These are phyloP conservation scores for Pemphredon lugubris DNA, from an alignment of 2,888 invertebrate species.

Conservation along the genomic window DNA sequence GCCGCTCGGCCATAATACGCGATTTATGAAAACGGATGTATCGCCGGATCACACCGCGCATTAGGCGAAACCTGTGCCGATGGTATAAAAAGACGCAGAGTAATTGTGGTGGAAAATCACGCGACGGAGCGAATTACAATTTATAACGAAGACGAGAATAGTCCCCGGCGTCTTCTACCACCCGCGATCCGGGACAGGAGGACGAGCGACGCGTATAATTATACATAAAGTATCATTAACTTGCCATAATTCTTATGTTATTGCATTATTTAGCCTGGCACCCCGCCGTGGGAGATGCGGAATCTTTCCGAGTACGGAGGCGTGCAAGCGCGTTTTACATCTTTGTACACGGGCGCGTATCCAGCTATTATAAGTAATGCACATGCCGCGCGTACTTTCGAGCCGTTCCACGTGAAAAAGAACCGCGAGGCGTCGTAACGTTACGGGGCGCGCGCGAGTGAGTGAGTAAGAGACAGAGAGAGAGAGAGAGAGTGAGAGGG, in stretches of 20 bases:
- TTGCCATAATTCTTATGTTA: conserved; percentile 79
- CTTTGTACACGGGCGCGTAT: conserved; percentile 45
- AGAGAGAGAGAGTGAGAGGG: conserved; percentile 40
- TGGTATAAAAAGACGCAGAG: neutral
- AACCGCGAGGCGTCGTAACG: conserved; percentile 31
- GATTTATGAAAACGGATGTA: too few relatives aligned
- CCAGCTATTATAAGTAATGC: conserved; percentile 58
- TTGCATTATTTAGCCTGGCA: conserved; percentile 79
- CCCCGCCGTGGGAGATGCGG: conserved; percentile 74
- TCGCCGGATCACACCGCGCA: too few relatives aligned
- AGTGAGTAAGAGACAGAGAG: conserved; percentile 13
- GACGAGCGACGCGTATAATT: conserved; percentile 68
- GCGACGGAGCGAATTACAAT: conserved; percentile 45
- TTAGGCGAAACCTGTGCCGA: too few relatives aligned
- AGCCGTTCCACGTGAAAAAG: conserved; percentile 46
- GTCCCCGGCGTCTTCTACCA: conserved; percentile 34
- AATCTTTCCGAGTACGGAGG: conserved; percentile 66
- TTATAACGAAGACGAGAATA: conserved; percentile 44
- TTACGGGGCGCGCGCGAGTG: conserved; percentile 3
- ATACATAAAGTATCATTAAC: conserved; percentile 79
- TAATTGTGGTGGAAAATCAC: conserved; percentile 27
- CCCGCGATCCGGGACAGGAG: conserved; percentile 47
- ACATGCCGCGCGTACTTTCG: conserved; percentile 50
- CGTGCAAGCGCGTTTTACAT: conserved; percentile 58
- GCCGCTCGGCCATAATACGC: too few relatives aligned